These are phyloP conservation scores for Polyploca ridens DNA, from an alignment of 2,888 invertebrate genomes.

Conservation along the genomic window DNA sequence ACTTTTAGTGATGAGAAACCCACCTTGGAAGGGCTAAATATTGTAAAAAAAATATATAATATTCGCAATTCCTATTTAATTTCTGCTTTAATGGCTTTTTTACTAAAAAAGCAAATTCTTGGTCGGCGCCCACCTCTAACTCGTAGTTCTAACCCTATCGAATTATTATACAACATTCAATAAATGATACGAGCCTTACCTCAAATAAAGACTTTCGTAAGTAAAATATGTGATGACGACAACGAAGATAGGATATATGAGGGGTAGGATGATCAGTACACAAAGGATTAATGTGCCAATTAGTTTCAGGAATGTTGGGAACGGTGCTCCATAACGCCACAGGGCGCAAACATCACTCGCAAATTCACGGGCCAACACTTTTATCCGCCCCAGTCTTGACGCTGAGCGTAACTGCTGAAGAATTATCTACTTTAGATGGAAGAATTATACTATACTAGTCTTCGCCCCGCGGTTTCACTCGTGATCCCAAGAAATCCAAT, in stretches of 20 bases:
- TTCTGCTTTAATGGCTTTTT: too few relatives aligned
- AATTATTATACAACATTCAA: not conserved
- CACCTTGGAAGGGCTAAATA: too few relatives aligned
- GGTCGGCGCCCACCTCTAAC: too few relatives aligned
- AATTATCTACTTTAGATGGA: slow-evolving; percentile 20
- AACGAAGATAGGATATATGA: slow-evolving; percentile 72
- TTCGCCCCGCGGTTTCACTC: too few relatives aligned
- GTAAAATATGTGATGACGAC: slow-evolving; percentile 65
- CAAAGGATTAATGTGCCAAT: slow-evolving; percentile 72
- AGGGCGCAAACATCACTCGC: slow-evolving; percentile 64
- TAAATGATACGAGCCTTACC: slow-evolving; percentile 46
- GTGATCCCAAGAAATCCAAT: too few relatives aligned
- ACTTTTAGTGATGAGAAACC: too few relatives aligned
- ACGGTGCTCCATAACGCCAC: slow-evolving; percentile 78
- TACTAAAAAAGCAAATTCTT: too few relatives aligned
- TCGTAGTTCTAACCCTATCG: too few relatives aligned
- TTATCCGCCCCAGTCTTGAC: slow-evolving; percentile 59
- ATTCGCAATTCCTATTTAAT: too few relatives aligned
- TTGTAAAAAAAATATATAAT: too few relatives aligned
- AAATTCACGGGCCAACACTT: slow-evolving; percentile 66
- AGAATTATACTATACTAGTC: too few relatives aligned
- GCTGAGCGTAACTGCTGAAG: slow-evolving; percentile 68
- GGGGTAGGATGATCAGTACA: slow-evolving; percentile 65
- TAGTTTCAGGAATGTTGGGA: slow-evolving; percentile 79
- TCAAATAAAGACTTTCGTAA: slow-evolving; percentile 67